Evolutionary conservation across 35 echinoderm and acorn worm species (phyloP).

Genomic region (Acanthaster planci): DNA sequence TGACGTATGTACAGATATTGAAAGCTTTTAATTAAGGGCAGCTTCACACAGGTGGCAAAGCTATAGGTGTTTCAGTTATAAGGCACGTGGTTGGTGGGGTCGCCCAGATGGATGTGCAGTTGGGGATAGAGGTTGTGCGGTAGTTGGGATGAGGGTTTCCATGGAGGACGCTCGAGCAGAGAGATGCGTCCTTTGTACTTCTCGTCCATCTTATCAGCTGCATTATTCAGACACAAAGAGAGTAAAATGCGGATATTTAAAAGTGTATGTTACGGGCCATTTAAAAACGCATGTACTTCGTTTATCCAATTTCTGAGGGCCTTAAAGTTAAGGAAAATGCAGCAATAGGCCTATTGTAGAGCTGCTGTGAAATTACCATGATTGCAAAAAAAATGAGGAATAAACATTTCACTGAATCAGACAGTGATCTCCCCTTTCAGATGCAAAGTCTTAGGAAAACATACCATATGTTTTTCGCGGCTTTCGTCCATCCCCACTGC

Average conservation of each 20-base stretch:
- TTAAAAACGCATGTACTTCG: no score
- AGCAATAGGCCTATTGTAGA: no score
- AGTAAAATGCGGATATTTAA: not conserved
- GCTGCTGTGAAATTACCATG: no score
- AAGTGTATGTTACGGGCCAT: no score
- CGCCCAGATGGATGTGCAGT: constrained; percentile 86
- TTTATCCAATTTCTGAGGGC: no score
- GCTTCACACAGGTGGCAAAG: no score
- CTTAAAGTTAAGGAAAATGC: no score
- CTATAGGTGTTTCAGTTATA: not conserved
- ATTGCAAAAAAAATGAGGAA: not conserved
- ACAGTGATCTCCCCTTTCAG: not conserved
- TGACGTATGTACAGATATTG: no score
- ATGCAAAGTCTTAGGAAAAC: not conserved
- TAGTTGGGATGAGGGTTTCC: constrained; percentile 87
- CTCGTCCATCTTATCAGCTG: constrained; percentile 85
- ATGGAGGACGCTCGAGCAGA: constrained; percentile 90
- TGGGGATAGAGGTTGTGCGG: constrained; percentile 94
- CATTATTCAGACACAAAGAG: constrained; percentile 39
- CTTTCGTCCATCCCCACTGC: not conserved
- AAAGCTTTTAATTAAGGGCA: no score
- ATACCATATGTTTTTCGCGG: constrained; percentile 85
- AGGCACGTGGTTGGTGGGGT: constrained; percentile 60
- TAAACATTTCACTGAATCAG: not conserved
- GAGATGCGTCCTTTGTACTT: constrained; percentile 91